Evolutionary conservation across 2,113 vertebrate species (phyloP).

Genomic region (Brienomyrus brachyistius): DNA sequence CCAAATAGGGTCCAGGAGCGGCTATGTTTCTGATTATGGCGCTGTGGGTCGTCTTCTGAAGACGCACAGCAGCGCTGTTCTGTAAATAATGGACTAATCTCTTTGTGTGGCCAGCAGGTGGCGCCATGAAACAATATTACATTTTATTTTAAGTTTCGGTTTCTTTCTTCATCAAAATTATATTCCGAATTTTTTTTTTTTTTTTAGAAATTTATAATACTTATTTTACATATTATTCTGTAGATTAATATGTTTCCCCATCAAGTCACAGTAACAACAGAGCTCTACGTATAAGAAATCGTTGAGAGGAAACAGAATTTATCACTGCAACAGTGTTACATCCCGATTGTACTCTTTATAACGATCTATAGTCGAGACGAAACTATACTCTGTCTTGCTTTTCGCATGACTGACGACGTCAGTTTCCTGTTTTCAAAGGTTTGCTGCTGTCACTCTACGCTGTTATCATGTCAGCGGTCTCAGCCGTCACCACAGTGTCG

Average conservation of each 20-base stretch:
- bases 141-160: neutral
- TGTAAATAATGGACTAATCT: neutral
- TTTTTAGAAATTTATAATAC: neutral
- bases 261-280: neutral
- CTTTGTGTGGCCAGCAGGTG: neutral
- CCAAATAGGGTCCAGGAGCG: neutral
- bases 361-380: neutral
- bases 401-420: neutral
- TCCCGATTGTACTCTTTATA: neutral
- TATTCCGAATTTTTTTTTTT: neutral
- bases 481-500: neutral
- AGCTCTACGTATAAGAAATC: neutral
- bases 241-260: neutral
- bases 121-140: slow-evolving; percentile 5
- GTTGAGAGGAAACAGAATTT: neutral
- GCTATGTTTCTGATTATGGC: neutral
- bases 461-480: neutral
- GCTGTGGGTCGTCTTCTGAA: neutral
- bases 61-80: neutral
- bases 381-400: neutral
- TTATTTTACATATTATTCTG: neutral
- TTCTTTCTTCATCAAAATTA: neutral
- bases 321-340: neutral
- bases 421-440: slow-evolving; percentile 18
- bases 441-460: neutral